Percentiles rank a stretch among this genome's conserved stretches.
phyloP scores from a whole-genome alignment of 2,113 vertebrate genomes.

The Sarotherodon lohbergeri region DNA sequence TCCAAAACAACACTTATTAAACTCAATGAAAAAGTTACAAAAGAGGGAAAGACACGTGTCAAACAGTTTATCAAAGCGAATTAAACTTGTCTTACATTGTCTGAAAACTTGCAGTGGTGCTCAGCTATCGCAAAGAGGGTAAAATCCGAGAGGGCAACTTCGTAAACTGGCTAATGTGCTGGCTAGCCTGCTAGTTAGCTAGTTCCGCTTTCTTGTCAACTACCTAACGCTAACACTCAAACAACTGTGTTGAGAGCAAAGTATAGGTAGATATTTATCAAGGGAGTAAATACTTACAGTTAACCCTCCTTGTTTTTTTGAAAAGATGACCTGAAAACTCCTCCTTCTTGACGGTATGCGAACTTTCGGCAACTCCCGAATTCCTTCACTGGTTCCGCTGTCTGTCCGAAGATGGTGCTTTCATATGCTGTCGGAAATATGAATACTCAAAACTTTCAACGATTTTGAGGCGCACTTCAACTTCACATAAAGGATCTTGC shows the following conservation, averaged over 20 bases:
- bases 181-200: constrained; percentile 38
- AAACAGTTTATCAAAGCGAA: neutral
- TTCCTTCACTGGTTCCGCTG: constrained; percentile 53
- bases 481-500: neutral
- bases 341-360: constrained; percentile 45
- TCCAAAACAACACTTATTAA: neutral
- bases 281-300: constrained; percentile 42
- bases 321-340: neutral
- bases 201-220: constrained; percentile 60
- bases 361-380: constrained; percentile 45
- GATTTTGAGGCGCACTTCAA: neutral
- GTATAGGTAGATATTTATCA: neutral
- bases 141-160: neutral
- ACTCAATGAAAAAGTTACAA: neutral
- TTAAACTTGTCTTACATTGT: constrained; percentile 50
- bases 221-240: neutral
- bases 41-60: neutral
- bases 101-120: neutral
- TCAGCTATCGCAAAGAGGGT: neutral
- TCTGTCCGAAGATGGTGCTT: constrained; percentile 8
- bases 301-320: constrained; percentile 4
- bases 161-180: constrained; percentile 10
- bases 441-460: fast-evolving
- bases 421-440: neutral
- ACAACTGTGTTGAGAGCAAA: neutral